Conservation (phyloP, 2,888 invertebrate species). For the Anticlea derivata region DNA sequence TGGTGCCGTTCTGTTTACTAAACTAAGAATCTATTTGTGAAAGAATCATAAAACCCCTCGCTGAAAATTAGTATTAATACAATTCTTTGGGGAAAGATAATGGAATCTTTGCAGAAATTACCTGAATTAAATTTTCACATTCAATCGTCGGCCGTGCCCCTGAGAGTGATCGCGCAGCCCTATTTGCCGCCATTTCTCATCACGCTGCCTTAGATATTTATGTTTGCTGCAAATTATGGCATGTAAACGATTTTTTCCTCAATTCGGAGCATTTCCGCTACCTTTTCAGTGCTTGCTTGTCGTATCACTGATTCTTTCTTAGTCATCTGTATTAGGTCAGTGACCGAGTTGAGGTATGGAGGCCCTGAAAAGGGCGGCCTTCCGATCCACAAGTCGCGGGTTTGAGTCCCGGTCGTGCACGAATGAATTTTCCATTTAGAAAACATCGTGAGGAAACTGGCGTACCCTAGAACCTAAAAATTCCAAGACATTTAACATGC, state of each 20-base stretch:
- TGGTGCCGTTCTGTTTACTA: background rate
- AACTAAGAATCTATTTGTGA: background rate
- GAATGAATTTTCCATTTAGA: too few species aligned
- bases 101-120: slow-evolving; percentile 75
- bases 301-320: too few species aligned
- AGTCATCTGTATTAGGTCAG: too few species aligned
- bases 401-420: too few species aligned
- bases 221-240: slow-evolving; percentile 39
- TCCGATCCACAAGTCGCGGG: too few species aligned
- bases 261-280: slow-evolving; percentile 27
- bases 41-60: background rate
- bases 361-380: too few species aligned
- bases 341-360: too few species aligned
- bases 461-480: too few species aligned
- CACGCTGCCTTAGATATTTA: slow-evolving; percentile 60
- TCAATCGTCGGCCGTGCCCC: slow-evolving; percentile 76
- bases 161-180: slow-evolving; percentile 66
- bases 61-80: slow-evolving; percentile 52
- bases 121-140: slow-evolving; percentile 81
- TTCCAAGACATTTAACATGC: too few species aligned
- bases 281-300: too few species aligned
- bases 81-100: slow-evolving; percentile 69
- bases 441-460: too few species aligned
- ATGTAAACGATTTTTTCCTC: slow-evolving; percentile 32
- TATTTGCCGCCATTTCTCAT: slow-evolving; percentile 53